Evolutionary conservation across 2,888 invertebrate genomes (phyloP), one percentile per base, ranked within the genome.

Genomic region (Marasmarcha lunaedactyla): DNA sequence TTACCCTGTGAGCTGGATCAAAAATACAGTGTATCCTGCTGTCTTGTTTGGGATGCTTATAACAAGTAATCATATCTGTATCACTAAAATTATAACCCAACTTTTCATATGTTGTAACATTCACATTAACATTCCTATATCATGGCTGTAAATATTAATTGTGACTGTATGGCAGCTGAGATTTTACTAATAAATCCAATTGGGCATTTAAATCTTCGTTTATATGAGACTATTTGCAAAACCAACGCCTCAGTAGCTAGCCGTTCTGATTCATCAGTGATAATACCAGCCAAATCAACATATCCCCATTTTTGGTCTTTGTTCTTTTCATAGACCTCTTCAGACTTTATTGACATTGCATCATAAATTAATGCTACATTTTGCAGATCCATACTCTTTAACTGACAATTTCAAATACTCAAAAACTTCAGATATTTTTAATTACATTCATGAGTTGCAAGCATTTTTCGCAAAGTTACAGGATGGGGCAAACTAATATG

Each of bases 181-280:
- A 44, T 42, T 34, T 42, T 46, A 38, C 41, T 27, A 13, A 41
- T 46, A 10, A 47, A 52, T 15, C 42, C 51, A 15, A 52, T 48
- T 11, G 50, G 49, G 36, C 45, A 46, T 44, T 47, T 46, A 38
- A 49, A 43, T 33, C 39, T 46, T 37, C 15, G 26, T 38, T 35
- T 43, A 10, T 37, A 39, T 11, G 48, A 43, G 2, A 44, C 44
- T 33, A 51, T 51, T 41, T 47, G 46, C 20, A 52, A 46, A 12
- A 51, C 48, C 27, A 50, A 36, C 7, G 34, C 42, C 36, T 42
- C 42, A 9, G 43, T 46, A 6, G 51, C 35, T 25, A 42, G 26
- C 1, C 10, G 7, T 35, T 38, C 41, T 5, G 44, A 2, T 4
- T 42, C 39, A 10, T 6, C 1, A 1, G 1, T 2, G 1, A 38